Conservation (phyloP, 2,113 vertebrate genomes). For the Aptenodytes patagonicus region DNA sequence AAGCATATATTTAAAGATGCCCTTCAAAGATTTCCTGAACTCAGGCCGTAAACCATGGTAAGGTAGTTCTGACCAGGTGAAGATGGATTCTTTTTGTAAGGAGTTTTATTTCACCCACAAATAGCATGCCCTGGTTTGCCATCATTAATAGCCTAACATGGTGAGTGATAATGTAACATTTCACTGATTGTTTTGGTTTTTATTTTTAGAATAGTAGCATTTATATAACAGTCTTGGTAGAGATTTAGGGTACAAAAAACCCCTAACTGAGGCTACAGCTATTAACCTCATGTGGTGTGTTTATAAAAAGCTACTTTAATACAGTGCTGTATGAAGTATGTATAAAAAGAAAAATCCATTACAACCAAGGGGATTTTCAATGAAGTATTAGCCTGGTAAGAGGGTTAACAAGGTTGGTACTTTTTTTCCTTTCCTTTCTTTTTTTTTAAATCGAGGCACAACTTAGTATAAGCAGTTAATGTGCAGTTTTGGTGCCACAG, state of each 20-base stretch:
- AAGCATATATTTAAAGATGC: background rate
- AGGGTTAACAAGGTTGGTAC: slow-evolving; percentile 75
- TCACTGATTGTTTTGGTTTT: slow-evolving; percentile 29
- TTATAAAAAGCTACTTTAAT: slow-evolving; percentile 73
- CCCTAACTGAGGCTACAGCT: slow-evolving; percentile 41
- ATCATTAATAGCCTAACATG: slow-evolving; percentile 6
- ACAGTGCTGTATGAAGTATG: slow-evolving; percentile 64
- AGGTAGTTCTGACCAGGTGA: background rate
- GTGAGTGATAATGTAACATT: slow-evolving; percentile 53
- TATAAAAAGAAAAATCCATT: slow-evolving; percentile 73
- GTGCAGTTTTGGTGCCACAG: slow-evolving; percentile 35
- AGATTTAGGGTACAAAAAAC: slow-evolving; percentile 65
- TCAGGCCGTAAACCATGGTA: background rate
- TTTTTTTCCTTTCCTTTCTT: slow-evolving; percentile 32
- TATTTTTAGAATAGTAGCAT: slow-evolving; percentile 66
- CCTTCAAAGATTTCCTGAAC: background rate
- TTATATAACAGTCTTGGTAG: slow-evolving; percentile 71
- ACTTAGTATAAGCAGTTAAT: slow-evolving; percentile 47
- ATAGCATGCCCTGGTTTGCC: slow-evolving; percentile 25
- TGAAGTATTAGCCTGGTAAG: slow-evolving; percentile 77
- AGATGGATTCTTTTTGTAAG: background rate
- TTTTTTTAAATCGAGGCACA: slow-evolving; percentile 40
- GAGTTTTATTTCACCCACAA: slow-evolving; percentile 11
- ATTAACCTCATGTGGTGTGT: slow-evolving; percentile 51
- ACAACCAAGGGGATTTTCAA: slow-evolving; percentile 70